Evolutionary conservation across 2,113 vertebrate genomes (phyloP), one percentile per base, ranked within the genome.

Genomic region (Lepisosteus oculatus): DNA sequence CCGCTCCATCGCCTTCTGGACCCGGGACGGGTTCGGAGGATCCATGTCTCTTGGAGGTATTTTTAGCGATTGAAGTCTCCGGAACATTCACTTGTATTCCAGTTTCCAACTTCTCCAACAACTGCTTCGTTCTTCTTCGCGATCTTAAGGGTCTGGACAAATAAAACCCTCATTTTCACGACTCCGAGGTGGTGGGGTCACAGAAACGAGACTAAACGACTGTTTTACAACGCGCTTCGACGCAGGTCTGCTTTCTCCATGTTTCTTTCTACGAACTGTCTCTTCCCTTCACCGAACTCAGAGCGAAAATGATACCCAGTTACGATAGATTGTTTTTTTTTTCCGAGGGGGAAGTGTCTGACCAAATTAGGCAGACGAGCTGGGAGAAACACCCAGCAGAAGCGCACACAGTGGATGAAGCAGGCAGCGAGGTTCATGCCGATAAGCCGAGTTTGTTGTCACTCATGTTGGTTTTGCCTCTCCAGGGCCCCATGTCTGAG

Each of bases 11-110:
- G 79, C 84, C 41, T 81, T 66, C 15, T 74, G 71, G 51, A 84
- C 82, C 1, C 55, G 55, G 68, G 47, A 70, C 55, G 43, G 59
- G 43, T 65, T 78, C 55, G 62, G 54, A 3, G 70, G 55, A 68
- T 77, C 80, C 51, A 74, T 4, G 29, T 44, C 29, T 6, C 69
- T 6, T 1, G 81, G 45, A 13, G 88, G 82, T 85, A 90, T 90
- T 73, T 71, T 73, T 43, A 43, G 12, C 41, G 56, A 29, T 45
- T 54, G 65, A 69, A 64, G 6, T 51, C 47, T 12, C 47, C 68
- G 2, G 41, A 11, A 74, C 55, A 43, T 63, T 69, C 72, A 89
- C 90, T 90, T 85, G 88, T 90, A 83, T 90, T 90, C 75, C 87
- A 87, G 13, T 86, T 91, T 44, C 87, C 85, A 67, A 87, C 74